Conservation (phyloP, 2,797 vertebrate species). For the Pteropus rufus region DNA sequence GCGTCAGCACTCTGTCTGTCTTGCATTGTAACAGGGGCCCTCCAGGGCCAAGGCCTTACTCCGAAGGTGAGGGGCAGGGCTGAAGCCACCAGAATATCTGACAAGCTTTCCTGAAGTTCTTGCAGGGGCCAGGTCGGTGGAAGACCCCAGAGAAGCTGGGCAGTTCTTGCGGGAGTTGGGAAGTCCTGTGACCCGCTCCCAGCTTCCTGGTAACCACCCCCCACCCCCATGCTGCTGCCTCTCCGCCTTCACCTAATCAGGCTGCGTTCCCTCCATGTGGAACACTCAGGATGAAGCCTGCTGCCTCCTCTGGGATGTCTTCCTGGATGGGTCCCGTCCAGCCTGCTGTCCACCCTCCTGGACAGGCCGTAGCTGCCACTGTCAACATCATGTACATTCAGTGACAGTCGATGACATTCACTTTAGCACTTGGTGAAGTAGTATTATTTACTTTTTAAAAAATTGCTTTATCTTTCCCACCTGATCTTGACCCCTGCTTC, state of each 20-base stretch:
- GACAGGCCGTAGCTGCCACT: too few species aligned
- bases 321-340: too few species aligned
- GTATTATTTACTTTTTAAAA: background rate
- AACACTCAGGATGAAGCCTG: background rate
- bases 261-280: too few species aligned
- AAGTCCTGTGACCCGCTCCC: background rate
- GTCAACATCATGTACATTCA: fast-evolving
- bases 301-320: background rate
- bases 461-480: background rate
- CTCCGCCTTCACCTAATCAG: background rate
- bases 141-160: background rate
- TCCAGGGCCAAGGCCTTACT: background rate
- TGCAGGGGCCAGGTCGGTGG: too few species aligned
- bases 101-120: background rate
- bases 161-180: background rate
- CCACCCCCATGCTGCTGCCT: background rate
- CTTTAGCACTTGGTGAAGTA: background rate
- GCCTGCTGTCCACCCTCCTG: background rate
- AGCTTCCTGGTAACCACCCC: too few species aligned
- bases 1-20: background rate
- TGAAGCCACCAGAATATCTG: background rate
- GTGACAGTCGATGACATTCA: background rate
- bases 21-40: background rate
- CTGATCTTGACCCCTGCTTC: background rate
- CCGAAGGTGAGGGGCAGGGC: background rate